Evolutionary conservation across 2,797 vertebrate genomes (phyloP).

Genomic region (Melanotaenia trifasciata): DNA sequence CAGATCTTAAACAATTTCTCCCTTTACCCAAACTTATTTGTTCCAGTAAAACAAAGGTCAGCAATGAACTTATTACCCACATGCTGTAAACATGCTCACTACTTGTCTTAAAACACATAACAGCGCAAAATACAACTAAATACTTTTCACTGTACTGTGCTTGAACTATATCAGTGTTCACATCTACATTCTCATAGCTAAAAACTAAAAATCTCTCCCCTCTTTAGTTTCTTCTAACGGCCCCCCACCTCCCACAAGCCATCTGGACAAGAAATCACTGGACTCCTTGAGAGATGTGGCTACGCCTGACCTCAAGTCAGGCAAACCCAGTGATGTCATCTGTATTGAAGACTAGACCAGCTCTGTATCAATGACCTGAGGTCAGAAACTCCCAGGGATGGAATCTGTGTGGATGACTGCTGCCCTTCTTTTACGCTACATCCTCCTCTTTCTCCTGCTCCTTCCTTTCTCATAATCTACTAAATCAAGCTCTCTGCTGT

Average conservation of each 20-base stretch:
- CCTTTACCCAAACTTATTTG: neutral
- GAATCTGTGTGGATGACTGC: constrained; percentile 77
- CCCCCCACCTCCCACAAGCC: constrained; percentile 77
- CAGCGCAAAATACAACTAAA: neutral
- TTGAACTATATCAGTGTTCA: neutral
- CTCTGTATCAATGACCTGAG: constrained; percentile 69
- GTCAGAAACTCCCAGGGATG: constrained; percentile 76
- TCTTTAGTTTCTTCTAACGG: constrained; percentile 83
- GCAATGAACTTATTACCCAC: neutral
- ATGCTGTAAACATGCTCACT: constrained; percentile 7
- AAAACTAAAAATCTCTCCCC: constrained; percentile 17
- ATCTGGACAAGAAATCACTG: constrained; percentile 85
- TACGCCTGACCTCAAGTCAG: constrained; percentile 82
- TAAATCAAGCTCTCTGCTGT: constrained; percentile 49
- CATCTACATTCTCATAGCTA: neutral
- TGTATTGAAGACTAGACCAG: constrained; percentile 83
- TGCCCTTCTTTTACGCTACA: constrained; percentile 39
- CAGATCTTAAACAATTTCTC: constrained; percentile 11
- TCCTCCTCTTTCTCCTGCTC: constrained; percentile 49
- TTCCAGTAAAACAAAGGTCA: neutral
- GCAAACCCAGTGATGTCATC: constrained; percentile 82
- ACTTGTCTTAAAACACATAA: neutral
- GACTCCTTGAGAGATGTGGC: constrained; percentile 83
- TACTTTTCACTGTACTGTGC: neutral
- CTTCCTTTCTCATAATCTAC: constrained; percentile 41